Conservation (phyloP, 2,113 vertebrate species). For the Dissostichus mawsoni region DNA sequence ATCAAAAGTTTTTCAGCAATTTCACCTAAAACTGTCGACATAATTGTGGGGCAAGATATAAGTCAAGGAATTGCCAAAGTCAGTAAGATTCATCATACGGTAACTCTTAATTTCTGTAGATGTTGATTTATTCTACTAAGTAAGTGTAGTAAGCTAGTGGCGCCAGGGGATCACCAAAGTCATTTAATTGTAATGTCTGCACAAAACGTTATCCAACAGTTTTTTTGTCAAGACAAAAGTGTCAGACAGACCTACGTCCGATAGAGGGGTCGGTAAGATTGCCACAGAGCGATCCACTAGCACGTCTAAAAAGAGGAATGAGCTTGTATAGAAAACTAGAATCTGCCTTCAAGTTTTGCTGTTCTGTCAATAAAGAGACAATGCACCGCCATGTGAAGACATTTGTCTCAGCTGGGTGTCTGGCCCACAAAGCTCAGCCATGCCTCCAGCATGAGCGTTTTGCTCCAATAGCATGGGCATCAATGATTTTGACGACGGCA, state of each 20-base stretch:
- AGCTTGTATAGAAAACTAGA: not conserved
- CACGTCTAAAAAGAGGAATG: not conserved
- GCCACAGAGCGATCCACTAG: not conserved
- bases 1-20: not conserved
- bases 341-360: not conserved
- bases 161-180: not conserved
- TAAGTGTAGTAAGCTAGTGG: not conserved
- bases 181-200: not conserved
- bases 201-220: not conserved
- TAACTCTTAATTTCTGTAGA: not conserved
- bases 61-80: not conserved
- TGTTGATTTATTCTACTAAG: not conserved
- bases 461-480: conserved; percentile 22
- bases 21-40: not conserved
- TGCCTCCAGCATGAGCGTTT: conserved; percentile 38
- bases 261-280: too few species aligned
- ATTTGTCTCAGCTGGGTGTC: conserved; percentile 37
- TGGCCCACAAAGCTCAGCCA: conserved; percentile 1
- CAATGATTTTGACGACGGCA: conserved; percentile 31
- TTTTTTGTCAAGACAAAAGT: too few species aligned
- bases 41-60: not conserved
- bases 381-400: not conserved
- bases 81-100: not conserved
- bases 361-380: conserved; percentile 27
- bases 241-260: not conserved